Evolutionary conservation across 1,140 invertebrate species (phyloP).

Genomic region (Cyrtorhinus lividipennis): DNA sequence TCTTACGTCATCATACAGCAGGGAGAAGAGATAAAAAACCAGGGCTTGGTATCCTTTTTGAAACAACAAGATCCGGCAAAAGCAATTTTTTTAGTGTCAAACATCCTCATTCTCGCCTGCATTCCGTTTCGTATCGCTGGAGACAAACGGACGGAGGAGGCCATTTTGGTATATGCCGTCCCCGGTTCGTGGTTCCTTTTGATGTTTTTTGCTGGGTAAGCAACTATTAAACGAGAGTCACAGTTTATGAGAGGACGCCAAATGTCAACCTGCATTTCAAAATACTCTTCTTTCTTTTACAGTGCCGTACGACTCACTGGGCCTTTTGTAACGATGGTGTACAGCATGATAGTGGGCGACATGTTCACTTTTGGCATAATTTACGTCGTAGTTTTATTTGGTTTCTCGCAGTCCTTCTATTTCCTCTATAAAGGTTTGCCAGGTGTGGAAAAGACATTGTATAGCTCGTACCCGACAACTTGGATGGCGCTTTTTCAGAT

Average conservation of each 20-base stretch:
- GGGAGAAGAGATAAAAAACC: conserved; percentile 84
- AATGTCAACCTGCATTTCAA: too few relatives aligned
- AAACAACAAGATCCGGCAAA: conserved; percentile 92
- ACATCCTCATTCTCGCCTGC: conserved; percentile 79
- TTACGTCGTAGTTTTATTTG: conserved; percentile 81
- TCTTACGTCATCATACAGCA: conserved; percentile 83
- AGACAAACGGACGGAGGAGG: conserved; percentile 70
- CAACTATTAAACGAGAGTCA: too few relatives aligned
- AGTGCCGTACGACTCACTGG: conserved; percentile 87
- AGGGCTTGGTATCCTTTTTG: conserved; percentile 76
- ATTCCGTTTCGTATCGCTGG: conserved; percentile 71
- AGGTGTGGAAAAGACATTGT: conserved; percentile 59
- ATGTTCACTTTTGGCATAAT: conserved; percentile 97
- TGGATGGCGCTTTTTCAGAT: conserved; percentile 98
- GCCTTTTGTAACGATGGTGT: conserved; percentile 97
- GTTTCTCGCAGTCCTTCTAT: conserved; percentile 92
- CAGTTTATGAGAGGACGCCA: background rate
- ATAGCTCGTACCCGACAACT: conserved; percentile 72
- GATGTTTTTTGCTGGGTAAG: conserved; percentile 96
- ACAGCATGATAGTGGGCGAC: conserved; percentile 94
- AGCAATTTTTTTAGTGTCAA: conserved; percentile 82
- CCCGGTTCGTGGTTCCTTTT: conserved; percentile 93
- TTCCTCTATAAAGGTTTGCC: conserved; percentile 90
- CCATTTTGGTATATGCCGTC: conserved; percentile 77
- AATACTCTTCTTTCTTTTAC: too few relatives aligned